Conservation (phyloP, 2,888 invertebrate genomes). For the Chymomyza amoena region DNA sequence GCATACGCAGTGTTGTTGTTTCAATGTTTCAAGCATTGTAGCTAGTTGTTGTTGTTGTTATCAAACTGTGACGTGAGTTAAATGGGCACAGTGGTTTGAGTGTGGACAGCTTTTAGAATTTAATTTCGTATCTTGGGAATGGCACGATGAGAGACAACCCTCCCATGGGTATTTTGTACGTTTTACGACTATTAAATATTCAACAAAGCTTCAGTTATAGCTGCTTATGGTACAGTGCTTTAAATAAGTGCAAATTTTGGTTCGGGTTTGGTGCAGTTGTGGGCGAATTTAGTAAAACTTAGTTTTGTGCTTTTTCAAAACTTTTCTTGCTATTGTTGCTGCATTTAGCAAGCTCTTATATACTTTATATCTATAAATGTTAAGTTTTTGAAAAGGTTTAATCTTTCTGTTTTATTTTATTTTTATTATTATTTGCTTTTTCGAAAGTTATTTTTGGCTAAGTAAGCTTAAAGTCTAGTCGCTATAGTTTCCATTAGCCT, state of each 20-base stretch:
- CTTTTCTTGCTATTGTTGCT: too few species aligned
- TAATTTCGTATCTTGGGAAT: not conserved
- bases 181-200: not conserved
- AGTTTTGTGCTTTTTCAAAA: too few species aligned
- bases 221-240: not conserved
- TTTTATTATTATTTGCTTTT: too few species aligned
- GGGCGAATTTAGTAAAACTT: too few species aligned
- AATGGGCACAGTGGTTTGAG: not conserved
- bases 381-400: too few species aligned
- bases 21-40: not conserved
- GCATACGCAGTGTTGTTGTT: constrained; percentile 51
- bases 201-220: not conserved
- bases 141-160: not conserved
- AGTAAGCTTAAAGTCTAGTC: too few species aligned
- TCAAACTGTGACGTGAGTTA: not conserved
- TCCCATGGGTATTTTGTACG: not conserved
- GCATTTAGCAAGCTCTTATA: too few species aligned
- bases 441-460: too few species aligned
- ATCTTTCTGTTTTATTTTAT: too few species aligned
- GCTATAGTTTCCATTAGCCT: too few species aligned
- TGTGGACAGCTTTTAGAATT: not conserved
- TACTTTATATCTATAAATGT: too few species aligned
- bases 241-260: not conserved
- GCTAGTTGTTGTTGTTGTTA: not conserved
- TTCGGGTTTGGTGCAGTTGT: not conserved